Base-by-base conservation (phyloP, 2,113 vertebrate species). In the Chamaea fasciata region DNA sequence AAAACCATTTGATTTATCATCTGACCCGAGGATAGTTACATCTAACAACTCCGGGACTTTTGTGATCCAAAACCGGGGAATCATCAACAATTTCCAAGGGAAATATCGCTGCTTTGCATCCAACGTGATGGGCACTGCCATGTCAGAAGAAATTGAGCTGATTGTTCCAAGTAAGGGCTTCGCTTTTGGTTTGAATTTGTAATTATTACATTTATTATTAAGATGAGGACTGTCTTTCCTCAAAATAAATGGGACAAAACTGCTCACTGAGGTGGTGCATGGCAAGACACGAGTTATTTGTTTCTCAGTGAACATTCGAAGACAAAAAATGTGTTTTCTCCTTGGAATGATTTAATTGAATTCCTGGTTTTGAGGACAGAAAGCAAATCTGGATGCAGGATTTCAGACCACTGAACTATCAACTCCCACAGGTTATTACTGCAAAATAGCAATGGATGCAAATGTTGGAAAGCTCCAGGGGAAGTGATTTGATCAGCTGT, bases 141-240 rank as follows among this genome's bases (percentile, higher is more conserved):
- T 99, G 98, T 99, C 99, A 21, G 97, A 98, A 77, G 99, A 99
- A 96, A 99, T 99, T 17, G 98, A 98, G 74, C 98, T 99, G 59
- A 97, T 99, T 87, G 98, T 99, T 94, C 99, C 99, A 96, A 97
- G 99, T 99, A 98, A 99, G 99, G 27, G 4, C 57, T 86, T 62
- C 41, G 3, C 13, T 85, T 79, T 41, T 41, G 10, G 4, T 56
- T 52, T 39, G 6, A 28, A 28, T 68, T 67, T 16, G 2, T 19
- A 49, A 24, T 39, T 39, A 10, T 15, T 37, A 3, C 7, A 21
- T 20, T 59, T 9, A 15, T 98, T 92, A 64, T 44, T 50, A 21
- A 62, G 46, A 9, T 35, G 4, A 69, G 70, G 73, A 4, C 11
- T 27, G 6, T 23, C 3, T 53, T 84, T 67, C 23, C 62, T 84